Evolutionary conservation across 2,113 vertebrate genomes (phyloP).

Genomic region (Catagonus wagneri): DNA sequence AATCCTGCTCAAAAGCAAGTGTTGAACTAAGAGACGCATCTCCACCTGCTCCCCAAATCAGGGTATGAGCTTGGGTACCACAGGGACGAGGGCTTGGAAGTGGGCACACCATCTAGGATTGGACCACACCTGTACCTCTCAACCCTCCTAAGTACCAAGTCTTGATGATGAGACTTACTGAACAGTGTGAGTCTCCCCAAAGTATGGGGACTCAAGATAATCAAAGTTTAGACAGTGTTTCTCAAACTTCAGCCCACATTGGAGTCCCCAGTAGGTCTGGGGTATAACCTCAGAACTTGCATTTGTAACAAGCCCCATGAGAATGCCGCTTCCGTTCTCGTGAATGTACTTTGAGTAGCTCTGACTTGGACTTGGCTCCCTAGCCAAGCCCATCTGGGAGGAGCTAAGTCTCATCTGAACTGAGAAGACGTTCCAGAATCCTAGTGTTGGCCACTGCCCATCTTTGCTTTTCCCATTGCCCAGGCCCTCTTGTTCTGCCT

Average conservation of each 20-base stretch:
- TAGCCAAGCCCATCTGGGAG: neutral
- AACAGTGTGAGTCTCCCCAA: neutral
- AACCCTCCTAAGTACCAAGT: neutral
- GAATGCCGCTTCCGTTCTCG: too few relatives aligned
- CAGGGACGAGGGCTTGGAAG: accelerated
- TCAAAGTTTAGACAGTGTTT: neutral
- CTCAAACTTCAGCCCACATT: neutral
- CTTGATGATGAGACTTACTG: neutral
- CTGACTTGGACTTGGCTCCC: neutral
- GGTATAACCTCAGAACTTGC: neutral
- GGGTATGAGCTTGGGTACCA: neutral
- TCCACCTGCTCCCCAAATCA: neutral
- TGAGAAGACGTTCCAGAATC: neutral
- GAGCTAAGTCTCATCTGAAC: neutral
- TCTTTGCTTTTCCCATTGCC: neutral
- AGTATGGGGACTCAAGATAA: neutral
- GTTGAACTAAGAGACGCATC: neutral
- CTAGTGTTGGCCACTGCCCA: neutral
- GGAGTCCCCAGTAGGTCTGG: neutral
- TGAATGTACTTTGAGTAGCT: neutral
- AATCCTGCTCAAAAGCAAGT: neutral
- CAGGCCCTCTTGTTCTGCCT: neutral
- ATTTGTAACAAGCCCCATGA: neutral
- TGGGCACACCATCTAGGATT: accelerated
- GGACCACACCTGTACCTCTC: neutral